These are phyloP conservation scores for Paradisaea rubra DNA, from an alignment of 2,113 vertebrate genomes.

Conservation along the genomic window DNA sequence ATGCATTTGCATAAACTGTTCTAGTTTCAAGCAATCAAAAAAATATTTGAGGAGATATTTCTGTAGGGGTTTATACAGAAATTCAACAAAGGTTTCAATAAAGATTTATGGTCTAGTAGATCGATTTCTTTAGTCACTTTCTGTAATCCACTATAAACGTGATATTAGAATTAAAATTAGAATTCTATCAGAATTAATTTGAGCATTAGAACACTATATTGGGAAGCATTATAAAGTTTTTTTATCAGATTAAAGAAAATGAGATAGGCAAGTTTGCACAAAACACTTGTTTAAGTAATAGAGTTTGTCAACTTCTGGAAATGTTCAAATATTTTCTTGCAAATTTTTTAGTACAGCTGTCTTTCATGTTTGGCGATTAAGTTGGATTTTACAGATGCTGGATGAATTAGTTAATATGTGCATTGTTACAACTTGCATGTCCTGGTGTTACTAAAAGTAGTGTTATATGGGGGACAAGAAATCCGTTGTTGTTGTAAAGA, in stretches of 20 bases:
- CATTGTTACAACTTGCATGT: neutral
- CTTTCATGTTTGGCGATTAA: neutral
- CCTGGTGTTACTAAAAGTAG: neutral
- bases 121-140: neutral
- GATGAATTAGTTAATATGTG: neutral
- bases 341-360: neutral
- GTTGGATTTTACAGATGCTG: neutral
- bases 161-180: neutral
- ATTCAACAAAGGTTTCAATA: neutral
- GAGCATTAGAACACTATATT: neutral
- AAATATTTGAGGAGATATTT: neutral
- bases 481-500: neutral
- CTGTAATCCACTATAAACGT: neutral
- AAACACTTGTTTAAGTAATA: neutral
- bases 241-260: neutral
- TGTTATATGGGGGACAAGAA: neutral
- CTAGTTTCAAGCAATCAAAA: neutral
- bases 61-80: neutral
- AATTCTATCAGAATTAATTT: neutral
- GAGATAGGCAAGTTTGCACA: neutral
- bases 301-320: neutral
- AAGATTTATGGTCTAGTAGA: neutral
- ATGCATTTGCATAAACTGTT: neutral
- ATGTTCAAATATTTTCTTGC: neutral
- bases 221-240: neutral